Evolutionary conservation across 2,113 vertebrate genomes (phyloP).

Genomic region (Pseudonaja textilis): DNA sequence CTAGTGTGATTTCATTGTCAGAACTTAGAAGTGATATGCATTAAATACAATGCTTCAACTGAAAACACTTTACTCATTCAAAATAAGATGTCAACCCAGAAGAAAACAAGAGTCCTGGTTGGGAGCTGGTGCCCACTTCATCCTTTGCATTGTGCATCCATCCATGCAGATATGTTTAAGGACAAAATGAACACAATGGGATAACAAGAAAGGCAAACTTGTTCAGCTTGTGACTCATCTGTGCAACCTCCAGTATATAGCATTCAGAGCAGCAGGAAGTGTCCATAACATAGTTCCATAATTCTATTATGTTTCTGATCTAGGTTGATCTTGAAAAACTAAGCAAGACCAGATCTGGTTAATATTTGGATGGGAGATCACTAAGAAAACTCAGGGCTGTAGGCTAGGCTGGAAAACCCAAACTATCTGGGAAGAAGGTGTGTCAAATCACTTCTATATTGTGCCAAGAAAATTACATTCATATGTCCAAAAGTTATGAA

Average conservation of each 20-base stretch:
- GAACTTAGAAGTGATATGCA: conserved; percentile 20
- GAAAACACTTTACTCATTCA: conserved; percentile 30
- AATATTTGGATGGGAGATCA: background rate
- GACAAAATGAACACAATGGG: background rate
- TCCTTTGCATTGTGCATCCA: background rate
- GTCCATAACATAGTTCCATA: background rate
- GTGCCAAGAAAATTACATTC: background rate
- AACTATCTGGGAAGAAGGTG: background rate
- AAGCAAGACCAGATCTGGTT: background rate
- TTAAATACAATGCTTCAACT: conserved; percentile 33
- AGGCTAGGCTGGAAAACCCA: background rate
- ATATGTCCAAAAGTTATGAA: background rate
- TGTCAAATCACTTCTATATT: background rate
- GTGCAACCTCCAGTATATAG: background rate
- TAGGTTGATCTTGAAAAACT: background rate
- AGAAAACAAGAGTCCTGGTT: background rate
- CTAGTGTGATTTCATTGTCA: conserved; percentile 24
- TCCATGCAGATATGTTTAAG: background rate
- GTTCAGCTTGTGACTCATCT: no score
- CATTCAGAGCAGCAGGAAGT: background rate
- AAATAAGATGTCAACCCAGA: conserved; percentile 23
- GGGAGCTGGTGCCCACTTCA: background rate
- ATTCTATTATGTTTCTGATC: background rate
- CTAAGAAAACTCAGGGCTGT: background rate
- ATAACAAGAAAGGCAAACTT: background rate